Evolutionary conservation across 2,888 invertebrate genomes (phyloP).

Genomic region (Lamellibrachia satsuma): DNA sequence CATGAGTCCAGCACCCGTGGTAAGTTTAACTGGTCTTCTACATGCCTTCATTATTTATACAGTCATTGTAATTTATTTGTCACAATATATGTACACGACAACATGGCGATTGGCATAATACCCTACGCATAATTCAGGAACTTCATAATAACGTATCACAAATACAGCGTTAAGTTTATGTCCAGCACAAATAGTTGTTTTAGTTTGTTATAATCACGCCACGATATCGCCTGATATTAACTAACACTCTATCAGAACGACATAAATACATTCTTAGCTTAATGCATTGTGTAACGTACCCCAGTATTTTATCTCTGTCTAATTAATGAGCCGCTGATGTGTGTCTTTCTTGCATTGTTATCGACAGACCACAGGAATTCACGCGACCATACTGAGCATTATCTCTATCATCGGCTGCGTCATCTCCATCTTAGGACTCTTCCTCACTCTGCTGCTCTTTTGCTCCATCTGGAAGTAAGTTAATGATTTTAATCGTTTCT

Average conservation of each 20-base stretch:
- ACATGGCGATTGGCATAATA: too few species aligned
- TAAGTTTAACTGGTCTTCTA: constrained; percentile 26
- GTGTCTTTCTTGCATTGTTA: not conserved
- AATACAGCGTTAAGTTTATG: too few species aligned
- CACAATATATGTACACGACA: too few species aligned
- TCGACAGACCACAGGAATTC: constrained; percentile 20
- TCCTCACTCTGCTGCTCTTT: constrained; percentile 43
- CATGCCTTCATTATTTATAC: not conserved
- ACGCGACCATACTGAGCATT: constrained; percentile 37
- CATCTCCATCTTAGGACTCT: constrained; percentile 43
- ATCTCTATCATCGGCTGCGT: constrained; percentile 46
- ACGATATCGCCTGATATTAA: not conserved
- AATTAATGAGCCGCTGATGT: not conserved
- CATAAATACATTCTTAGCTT: not conserved
- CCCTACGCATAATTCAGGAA: too few species aligned
- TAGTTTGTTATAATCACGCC: not conserved
- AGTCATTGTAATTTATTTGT: too few species aligned
- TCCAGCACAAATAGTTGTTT: not conserved
- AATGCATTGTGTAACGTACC: not conserved
- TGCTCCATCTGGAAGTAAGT: constrained; percentile 44
- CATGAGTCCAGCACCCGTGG: constrained; percentile 38
- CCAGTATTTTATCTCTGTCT: not conserved
- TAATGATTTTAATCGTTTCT: too few species aligned
- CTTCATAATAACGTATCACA: too few species aligned
- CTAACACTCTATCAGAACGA: not conserved